Evolutionary conservation across 2,113 vertebrate genomes (phyloP).

Genomic region (Anser brachyrhynchus): DNA sequence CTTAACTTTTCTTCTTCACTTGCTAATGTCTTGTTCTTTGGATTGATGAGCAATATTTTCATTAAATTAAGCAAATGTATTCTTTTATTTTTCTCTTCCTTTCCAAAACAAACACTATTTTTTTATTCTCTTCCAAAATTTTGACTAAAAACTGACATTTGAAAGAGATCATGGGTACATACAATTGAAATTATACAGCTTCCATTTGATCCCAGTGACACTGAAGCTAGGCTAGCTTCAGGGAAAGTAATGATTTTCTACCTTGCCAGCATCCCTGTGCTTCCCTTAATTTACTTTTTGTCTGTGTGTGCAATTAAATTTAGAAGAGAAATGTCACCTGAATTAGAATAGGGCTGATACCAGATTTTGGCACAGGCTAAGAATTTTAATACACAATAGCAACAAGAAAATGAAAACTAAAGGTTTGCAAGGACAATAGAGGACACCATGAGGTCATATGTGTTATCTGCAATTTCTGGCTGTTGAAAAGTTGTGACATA

Average conservation of each 20-base stretch:
- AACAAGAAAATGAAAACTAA: neutral
- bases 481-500: neutral
- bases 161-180: neutral
- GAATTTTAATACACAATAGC: neutral
- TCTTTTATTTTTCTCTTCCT: neutral
- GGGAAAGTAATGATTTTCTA: neutral
- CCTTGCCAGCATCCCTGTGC: fast-evolving
- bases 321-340: neutral
- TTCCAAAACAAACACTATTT: neutral
- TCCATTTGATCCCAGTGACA: neutral
- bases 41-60: neutral
- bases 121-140: neutral
- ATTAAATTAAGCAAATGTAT: neutral
- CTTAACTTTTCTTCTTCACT: neutral
- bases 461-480: neutral
- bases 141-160: neutral
- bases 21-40: neutral
- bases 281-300: neutral
- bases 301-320: neutral
- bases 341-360: neutral
- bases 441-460: neutral
- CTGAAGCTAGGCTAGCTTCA: neutral
- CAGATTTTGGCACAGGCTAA: neutral
- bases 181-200: neutral
- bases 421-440: neutral